Base-by-base conservation (phyloP, 2,113 vertebrate genomes). In the Epinephelus lanceolatus region DNA sequence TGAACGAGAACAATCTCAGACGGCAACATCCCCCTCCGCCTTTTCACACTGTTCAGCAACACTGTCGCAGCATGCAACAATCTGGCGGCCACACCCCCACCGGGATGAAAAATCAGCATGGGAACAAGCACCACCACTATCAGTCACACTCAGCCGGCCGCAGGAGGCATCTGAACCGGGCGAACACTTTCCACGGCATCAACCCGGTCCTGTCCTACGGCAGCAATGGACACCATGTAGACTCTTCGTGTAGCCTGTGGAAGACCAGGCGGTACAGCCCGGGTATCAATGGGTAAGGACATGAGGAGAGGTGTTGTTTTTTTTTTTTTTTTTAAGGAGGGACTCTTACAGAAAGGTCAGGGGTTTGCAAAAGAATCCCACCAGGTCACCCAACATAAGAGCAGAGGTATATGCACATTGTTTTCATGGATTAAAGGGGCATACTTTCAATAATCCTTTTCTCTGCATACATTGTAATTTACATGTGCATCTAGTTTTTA, bases 131-230 rank as follows among this genome's bases (percentile, higher is more conserved):
- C 53, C 84, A 86, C 49, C 81, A 94, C 57, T n/a, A 81, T 25
- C 94, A 90, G 61, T 76, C 87, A 11, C 90, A 90, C 13, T 56
- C 92, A 17, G 69, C 96, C 8, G 96, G 97, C 90, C 96, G 97
- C 33, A 97, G 97, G 96, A 98, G 96, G 96, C 96, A 96, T 13
- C 96, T 98, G 85, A 98, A 97, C 93, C 96, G 98, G 84, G 97
- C 97, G 80, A 98, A 98, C 95, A 98, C 97, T 17, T 98, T 93
- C 71, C 93, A 97, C 91, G 97, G 97, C 61, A 95, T 98, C 93
- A 97, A 98, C 93, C 97, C 97, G 86, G 85, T 96, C 87, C 96
- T 97, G 42, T 95, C 95, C 0, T 94, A 91, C 92, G 87, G 81
- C 84, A 86, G 86, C 78, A 93, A 80, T 42, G 95, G 89, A 19